A percentile compares a stretch with the other conserved stretches of the same genome.
Conservation (phyloP, 2,797 vertebrate species). For the Tachyglossus aculeatus region DNA sequence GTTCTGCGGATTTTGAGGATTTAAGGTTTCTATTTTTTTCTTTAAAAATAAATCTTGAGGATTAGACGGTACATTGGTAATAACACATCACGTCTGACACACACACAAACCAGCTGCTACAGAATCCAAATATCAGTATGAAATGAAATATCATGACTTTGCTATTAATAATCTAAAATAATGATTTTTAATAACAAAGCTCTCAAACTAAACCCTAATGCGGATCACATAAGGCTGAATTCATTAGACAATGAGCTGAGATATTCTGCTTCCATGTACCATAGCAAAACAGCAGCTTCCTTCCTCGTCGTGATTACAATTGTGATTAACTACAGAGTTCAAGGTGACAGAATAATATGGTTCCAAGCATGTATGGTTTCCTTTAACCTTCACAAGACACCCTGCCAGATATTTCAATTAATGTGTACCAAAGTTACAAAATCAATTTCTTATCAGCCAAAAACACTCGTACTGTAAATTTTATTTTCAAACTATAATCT, state of each 20-base stretch:
- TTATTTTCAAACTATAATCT: conserved; percentile 74
- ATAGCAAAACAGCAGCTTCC: conserved; percentile 57
- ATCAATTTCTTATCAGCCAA: conserved; percentile 75
- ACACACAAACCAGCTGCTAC: no score
- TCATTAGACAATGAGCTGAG: conserved; percentile 47
- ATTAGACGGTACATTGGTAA: no score
- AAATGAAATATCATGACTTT: no score
- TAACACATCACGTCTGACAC: no score
- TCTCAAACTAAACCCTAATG: conserved; percentile 3
- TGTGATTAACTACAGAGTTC: conserved; percentile 61
- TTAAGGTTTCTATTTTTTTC: no score
- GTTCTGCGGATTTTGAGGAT: no score
- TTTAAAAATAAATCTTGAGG: no score
- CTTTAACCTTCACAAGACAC: conserved; percentile 65
- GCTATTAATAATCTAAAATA: no score
- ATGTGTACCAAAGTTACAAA: conserved; percentile 66
- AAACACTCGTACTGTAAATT: conserved; percentile 73
- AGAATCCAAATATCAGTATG: no score
- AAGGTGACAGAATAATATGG: conserved; percentile 63
- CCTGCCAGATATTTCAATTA: conserved; percentile 75
- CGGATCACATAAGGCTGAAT: conserved; percentile 28
- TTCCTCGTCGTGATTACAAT: conserved; percentile 56
- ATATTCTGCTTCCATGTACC: conserved; percentile 57
- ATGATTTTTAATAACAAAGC: rapidly evolving
- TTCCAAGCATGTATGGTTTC: conserved; percentile 51